Evolutionary conservation across 2,888 invertebrate genomes (phyloP).

Genomic region (Ophion obscuratus): DNA sequence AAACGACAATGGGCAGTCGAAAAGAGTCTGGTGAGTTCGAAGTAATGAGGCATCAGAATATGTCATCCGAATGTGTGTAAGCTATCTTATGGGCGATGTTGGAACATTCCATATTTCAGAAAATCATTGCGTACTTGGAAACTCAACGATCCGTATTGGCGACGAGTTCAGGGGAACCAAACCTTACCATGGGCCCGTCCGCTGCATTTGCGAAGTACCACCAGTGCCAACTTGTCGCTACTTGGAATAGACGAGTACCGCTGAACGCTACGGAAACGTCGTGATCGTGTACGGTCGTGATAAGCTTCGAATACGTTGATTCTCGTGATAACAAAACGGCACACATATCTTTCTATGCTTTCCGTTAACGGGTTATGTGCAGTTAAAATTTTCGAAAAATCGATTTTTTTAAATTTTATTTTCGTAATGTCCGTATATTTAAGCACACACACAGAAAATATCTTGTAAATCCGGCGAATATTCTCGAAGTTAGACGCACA

Average conservation of each 20-base stretch:
- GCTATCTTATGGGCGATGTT: neutral
- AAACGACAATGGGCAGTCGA: neutral
- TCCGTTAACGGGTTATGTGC: neutral
- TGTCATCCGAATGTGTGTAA: neutral
- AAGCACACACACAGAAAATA: too few species aligned
- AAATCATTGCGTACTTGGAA: slow-evolving; percentile 65
- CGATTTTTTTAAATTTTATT: too few species aligned
- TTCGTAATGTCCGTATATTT: too few species aligned
- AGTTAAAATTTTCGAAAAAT: too few species aligned
- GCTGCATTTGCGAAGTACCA: slow-evolving; percentile 72
- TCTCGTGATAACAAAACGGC: too few species aligned
- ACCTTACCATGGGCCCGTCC: slow-evolving; percentile 44
- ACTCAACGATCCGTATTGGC: slow-evolving; percentile 63
- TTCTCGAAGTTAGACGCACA: too few species aligned
- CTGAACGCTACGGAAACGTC: too few species aligned
- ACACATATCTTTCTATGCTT: neutral
- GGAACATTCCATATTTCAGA: slow-evolving; percentile 21
- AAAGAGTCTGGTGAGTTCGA: neutral
- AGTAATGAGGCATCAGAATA: neutral
- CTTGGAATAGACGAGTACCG: neutral
- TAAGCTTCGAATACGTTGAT: too few species aligned
- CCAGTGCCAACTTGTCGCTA: slow-evolving; percentile 67
- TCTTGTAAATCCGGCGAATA: too few species aligned
- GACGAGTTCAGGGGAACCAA: slow-evolving; percentile 62
- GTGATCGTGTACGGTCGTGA: too few species aligned